Base-by-base conservation (phyloP, 2,113 vertebrate genomes). In the Phaethornis superciliosus region DNA sequence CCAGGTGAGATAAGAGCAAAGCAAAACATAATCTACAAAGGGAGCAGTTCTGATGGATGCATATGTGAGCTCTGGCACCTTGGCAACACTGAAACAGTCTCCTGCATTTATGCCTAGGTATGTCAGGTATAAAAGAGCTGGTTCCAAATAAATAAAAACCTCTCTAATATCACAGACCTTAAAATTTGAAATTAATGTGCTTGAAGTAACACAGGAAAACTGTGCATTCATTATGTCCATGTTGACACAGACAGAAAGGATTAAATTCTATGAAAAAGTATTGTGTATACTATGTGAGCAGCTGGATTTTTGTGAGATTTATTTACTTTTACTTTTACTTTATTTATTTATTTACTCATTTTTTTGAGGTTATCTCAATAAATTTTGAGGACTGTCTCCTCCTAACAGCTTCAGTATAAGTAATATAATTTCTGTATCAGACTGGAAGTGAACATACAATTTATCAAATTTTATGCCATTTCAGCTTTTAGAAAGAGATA, bases 351-450 rank as follows among this genome's bases (percentile, higher is more conserved):
- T n/a, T n/a, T n/a, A n/a, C 8, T 68, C 56, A 46, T 12, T 33
- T 47, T 92, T 82, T 55, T 22, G 24, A 79, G 21, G 6, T 40
- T 40, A 42, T 71, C 20, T 51, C 51, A 6, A 35, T 18, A 46
- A 22, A 3, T 76, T 59, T 32, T 79, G 19, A 72, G 26, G 11
- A 80, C 64, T 55, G 22, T 35, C 12, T 68, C 33, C 23, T 65
- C 4, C 10, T n/a, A 60, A 52, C 0, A 1, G 23, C 23, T 62
- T 90, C 7, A 14, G 5, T 28, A 9, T 8, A 83, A 33, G 4
- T 35, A 24, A 58, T 24, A 30, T 3, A 23, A 1, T 71, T 90
- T 79, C 47, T 47, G 5, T 33, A 55, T 75, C 44, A 47, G 54
- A 10, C 9, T 76, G 26, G 21, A 81, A 86, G 72, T 60, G 0